Conservation (phyloP, 2,797 vertebrate species). For the Pampus argenteus region DNA sequence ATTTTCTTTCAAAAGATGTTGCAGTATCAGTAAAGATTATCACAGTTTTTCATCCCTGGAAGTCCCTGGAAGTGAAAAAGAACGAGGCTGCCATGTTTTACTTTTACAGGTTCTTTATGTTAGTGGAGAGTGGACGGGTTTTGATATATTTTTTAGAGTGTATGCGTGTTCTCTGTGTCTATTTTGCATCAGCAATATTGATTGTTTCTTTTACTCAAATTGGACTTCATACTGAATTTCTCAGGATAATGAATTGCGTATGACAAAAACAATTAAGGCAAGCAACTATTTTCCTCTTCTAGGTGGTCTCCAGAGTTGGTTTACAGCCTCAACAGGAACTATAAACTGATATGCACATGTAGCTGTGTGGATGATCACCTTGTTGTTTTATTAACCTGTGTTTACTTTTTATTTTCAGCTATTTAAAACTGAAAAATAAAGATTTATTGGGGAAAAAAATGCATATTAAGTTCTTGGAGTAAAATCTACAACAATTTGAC, state of each 20-base stretch:
- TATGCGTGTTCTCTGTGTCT: slow-evolving; percentile 56
- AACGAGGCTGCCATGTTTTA: slow-evolving; percentile 40
- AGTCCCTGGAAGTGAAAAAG: slow-evolving; percentile 33
- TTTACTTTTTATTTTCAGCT: slow-evolving; percentile 83
- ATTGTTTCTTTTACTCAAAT: slow-evolving; percentile 73
- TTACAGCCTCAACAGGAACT: slow-evolving; percentile 75
- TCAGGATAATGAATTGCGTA: slow-evolving; percentile 78
- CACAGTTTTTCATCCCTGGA: slow-evolving; percentile 26
- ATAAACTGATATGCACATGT: slow-evolving; percentile 81
- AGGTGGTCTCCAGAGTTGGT: slow-evolving; percentile 74
- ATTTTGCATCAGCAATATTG: slow-evolving; percentile 65
- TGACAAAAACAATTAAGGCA: slow-evolving; percentile 50
- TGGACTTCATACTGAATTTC: slow-evolving; percentile 76
- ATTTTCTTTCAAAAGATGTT: slow-evolving; percentile 55
- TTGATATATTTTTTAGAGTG: slow-evolving; percentile 50
- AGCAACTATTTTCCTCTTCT: slow-evolving; percentile 55
- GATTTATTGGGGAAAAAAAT: slow-evolving; percentile 77
- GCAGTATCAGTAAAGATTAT: slow-evolving; percentile 54
- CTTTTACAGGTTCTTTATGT: slow-evolving; percentile 48
- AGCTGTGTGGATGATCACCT: slow-evolving; percentile 78
- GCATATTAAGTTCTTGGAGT: not conserved
- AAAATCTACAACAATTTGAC: not conserved
- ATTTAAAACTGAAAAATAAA: slow-evolving; percentile 87
- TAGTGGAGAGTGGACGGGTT: slow-evolving; percentile 45
- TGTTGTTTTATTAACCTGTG: slow-evolving; percentile 78